Base-by-base conservation (phyloP, 2,113 vertebrate genomes). In the Glareola pratincola region DNA sequence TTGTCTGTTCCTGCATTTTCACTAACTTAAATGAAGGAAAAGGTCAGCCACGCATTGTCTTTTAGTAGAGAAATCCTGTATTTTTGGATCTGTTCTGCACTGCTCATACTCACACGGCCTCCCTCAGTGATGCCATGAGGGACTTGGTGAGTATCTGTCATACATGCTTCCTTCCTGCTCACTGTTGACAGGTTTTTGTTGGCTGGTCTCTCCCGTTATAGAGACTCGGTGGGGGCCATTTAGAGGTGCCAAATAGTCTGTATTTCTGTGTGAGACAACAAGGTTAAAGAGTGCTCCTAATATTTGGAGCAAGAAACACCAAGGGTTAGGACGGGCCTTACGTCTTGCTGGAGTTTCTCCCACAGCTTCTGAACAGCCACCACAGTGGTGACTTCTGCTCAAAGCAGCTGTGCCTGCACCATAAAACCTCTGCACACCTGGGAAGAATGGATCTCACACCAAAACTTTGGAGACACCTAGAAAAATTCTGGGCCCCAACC, bases 31-130 rank as follows among this genome's bases (percentile, higher is more conserved):
- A 68, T 26, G 21, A 84, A 91, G 64, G 27, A 29, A 72, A 63
- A 91, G 27, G 8, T 59, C 32, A 76, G 22, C 24, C 30, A 54
- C 37, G 8, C 3, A 1, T 50, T 67, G 20, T 71, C 43, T 45
- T 88, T 89, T 66, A 67, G 59, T 43, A 62, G 63, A 32, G 23
- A 26, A 82, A 79, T 50, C 9, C 37, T 77, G 6, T 0, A 0
- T 3, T 12, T 88, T 67, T 8, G 8, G 30, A 53, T 77, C 50
- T 47, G 32, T 77, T 85, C n/a, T 62, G 16, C 6, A 5, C 30
- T 91, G 36, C 36, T 84, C 10, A 15, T 30, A 22, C 6, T 62
- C 0, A 0, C n/a, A 48, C 0, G 0, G 30, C 26, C 34, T 67
- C 51, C 71, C 64, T 24, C 34, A 29, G 64, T 16, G 56, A 56